Conservation (phyloP, 2,113 vertebrate species). For the Macaca mulatta region DNA sequence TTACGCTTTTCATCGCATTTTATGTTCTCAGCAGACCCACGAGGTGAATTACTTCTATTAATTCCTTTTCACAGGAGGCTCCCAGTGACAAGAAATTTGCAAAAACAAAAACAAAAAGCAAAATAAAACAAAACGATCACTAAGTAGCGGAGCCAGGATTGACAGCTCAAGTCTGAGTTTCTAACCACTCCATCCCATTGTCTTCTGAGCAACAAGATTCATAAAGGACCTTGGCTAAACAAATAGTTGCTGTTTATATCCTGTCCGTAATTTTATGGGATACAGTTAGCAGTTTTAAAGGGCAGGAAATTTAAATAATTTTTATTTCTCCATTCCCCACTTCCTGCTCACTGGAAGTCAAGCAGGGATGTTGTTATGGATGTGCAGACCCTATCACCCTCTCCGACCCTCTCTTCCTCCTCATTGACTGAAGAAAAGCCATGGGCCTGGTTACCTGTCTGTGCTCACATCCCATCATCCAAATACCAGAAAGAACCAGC, state of each 20-base stretch:
- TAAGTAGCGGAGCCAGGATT: not conserved
- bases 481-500: not conserved
- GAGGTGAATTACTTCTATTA: rapidly evolving
- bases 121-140: not conserved
- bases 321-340: not conserved
- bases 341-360: not conserved
- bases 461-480: not conserved
- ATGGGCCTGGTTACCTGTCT: not conserved
- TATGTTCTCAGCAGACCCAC: not conserved
- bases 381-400: not conserved
- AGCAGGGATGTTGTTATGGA: not conserved
- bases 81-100: not conserved
- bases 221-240: not conserved
- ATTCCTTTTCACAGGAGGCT: not conserved
- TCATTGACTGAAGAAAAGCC: not conserved
- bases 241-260: not conserved
- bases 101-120: no score
- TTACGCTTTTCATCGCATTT: not conserved
- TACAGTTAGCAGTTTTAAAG: not conserved
- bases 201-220: not conserved
- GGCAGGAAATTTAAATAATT: not conserved
- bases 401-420: no score
- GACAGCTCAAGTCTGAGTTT: not conserved
- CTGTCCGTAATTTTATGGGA: not conserved
- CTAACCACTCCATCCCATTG: not conserved